Evolutionary conservation across 2,113 vertebrate genomes (phyloP), one percentile per base, ranked within the genome.

Genomic region (Nipponia nippon): DNA sequence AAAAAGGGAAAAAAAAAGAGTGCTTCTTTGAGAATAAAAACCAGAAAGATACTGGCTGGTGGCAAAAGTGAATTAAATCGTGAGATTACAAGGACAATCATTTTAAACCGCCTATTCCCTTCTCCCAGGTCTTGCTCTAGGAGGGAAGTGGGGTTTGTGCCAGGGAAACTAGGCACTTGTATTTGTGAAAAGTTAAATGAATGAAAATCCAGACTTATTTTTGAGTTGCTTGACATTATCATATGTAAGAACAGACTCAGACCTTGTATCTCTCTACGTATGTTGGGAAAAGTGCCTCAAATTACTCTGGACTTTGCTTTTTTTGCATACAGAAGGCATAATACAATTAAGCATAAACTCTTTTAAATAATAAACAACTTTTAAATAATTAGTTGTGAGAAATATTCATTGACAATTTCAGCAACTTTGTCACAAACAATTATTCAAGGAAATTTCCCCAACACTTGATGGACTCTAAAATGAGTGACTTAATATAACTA

Each of bases 191-290:
- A 83, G 4, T 13, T 38, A n/a, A 66, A 62, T 1, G 7, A 91
- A 62, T 52, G 5, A 34, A 75, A 82, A 87, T 47, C 4, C 16
- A 16, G 29, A 55, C 3, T 34, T 40, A 22, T 40, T 22, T 52
- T 26, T 81, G 14, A 53, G 16, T 40, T 66, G 30, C 19, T 66
- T 83, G 55, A 46, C 23, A 29, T 11, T 77, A 58, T 52, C 26
- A 9, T 40, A 44, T 11, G 2, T 59, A 49, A 44, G 38, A 88
- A 82, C 4, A 46, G 11, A 36, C n/a, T 55, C 34, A 50, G 15
- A 44, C 0, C 0, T 16, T 38, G 2, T 19, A 56, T 30, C 21
- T 56, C 46, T 55, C 16, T 13, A 32, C 0, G 0, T 23, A 40
- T 49, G 18, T 30, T 52, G 9, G 18, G 9, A 93, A 20, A 88